Base-by-base conservation (phyloP, 2,113 vertebrate species). In the Micronycteris hirsuta region DNA sequence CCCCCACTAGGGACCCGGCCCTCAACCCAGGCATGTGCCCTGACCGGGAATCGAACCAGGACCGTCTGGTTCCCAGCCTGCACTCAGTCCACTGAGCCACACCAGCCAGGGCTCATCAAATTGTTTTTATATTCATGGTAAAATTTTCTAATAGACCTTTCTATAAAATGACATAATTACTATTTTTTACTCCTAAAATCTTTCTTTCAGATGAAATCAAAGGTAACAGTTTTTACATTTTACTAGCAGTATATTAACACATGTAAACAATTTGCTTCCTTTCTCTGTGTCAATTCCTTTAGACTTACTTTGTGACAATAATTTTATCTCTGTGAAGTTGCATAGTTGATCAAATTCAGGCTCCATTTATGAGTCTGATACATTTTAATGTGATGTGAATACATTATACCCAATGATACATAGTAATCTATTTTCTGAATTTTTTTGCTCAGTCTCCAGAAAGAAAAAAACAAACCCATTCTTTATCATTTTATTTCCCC, bases 401-500 rank as follows among this genome's bases (percentile, higher is more conserved):
- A 58, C 24, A 74, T 74, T 49, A 71, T 5, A 76, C 12, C 28
- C 47, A 58, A 4, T 74, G 26, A 49, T 56, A 28, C 15, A 45
- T 74, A 49, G 5, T 38, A 26, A 54, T 65, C 28, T 83, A 31
- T 80, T 83, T 84, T 86, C 36, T 86, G 5, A 70, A 33, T 95
- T 67, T 68, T 33, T 9, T 56, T 90, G 41, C 36, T 68, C 5
- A 47, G 15, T 26, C 28, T 67, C 52, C 63, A 86, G 49, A 94
- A 93, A 76, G 36, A 7, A 86, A 95, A 85, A 93, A 47, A 49
- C 6, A 85, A 67, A 4, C 17, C n/a, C 36, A 68, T 67, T 71
- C 78, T 65, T 90, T 84, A n/a, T 58, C 26, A 52, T 88, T 78
- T 83, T 82, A 52, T 86, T 92, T 96, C 68, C 20, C 36, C 71